A percentile compares a stretch with the other conserved stretches of the same genome.
These are phyloP conservation scores for Eucera pruinosa DNA, from an alignment of 2,888 invertebrate genomes.

Conservation along the genomic window DNA sequence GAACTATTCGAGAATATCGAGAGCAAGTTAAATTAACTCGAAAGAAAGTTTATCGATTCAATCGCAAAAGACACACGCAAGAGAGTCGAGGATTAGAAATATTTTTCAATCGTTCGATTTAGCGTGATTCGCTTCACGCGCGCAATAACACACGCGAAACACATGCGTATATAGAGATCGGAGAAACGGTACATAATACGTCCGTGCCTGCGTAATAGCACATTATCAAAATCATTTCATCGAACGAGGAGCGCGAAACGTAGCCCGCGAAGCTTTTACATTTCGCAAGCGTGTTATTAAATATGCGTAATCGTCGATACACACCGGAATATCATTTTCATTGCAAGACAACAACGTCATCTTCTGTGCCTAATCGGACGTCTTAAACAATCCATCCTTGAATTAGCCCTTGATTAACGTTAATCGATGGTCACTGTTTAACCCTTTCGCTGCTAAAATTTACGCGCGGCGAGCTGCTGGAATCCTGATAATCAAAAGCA, in stretches of 20 bases:
- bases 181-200: constrained; percentile 1
- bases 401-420: constrained; percentile 27
- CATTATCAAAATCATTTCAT: constrained; percentile 21
- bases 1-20: no score
- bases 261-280: constrained; percentile 10
- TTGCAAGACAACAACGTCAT: constrained; percentile 22
- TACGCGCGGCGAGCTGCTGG: no score
- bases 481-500: no score
- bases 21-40: no score
- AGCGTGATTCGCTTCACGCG: no score
- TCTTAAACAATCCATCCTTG: constrained; percentile 28
- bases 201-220: constrained; percentile 4
- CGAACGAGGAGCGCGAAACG: background rate
- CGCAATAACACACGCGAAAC: no score
- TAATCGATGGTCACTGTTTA: constrained; percentile 25
- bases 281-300: constrained; percentile 19
- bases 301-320: constrained; percentile 32
- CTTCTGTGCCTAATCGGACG: constrained; percentile 34
- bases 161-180: constrained; percentile 32
- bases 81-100: no score
- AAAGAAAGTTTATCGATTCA: no score
- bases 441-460: no score
- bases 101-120: no score
- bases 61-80: no score
- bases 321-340: constrained; percentile 15